These are phyloP conservation scores for Apostichopus leukothele DNA, from an alignment of 53 echinoderm and acorn worm species.

Conservation along the genomic window DNA sequence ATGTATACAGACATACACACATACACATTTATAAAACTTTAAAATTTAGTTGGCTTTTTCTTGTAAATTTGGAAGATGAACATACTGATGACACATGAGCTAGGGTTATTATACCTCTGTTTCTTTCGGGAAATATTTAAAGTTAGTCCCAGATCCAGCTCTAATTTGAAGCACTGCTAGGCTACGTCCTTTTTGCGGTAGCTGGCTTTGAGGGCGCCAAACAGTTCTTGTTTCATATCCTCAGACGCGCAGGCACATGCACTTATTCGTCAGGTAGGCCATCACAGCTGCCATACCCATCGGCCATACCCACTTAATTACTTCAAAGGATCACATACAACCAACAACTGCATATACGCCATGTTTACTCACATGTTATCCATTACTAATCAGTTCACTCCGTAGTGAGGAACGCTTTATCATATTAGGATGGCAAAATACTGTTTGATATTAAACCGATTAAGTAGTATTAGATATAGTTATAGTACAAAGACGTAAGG, in stretches of 20 bases:
- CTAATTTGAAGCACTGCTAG: neutral
- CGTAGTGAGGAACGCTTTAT: too few species aligned
- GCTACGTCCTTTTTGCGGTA: neutral
- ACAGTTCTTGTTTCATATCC: conserved; percentile 21
- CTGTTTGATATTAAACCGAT: too few species aligned
- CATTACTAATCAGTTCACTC: neutral
- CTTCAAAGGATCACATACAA: neutral
- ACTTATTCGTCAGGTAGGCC: conserved; percentile 23
- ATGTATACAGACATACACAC: too few species aligned
- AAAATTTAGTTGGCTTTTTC: too few species aligned
- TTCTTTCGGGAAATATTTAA: neutral
- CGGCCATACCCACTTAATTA: conserved; percentile 7
- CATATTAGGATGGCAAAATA: too few species aligned
- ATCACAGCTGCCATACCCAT: neutral
- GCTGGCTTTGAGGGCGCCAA: neutral
- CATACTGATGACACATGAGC: too few species aligned
- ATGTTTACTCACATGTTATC: neutral
- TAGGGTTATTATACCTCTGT: neutral
- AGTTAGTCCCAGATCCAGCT: conserved; percentile 23
- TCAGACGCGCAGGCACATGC: neutral
- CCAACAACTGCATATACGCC: neutral
- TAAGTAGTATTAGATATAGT: too few species aligned
- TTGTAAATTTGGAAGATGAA: too few species aligned
- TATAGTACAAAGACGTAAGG: too few species aligned
- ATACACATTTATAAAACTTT: too few species aligned